Evolutionary conservation across 1,140 invertebrate genomes (phyloP).

Genomic region (Venturia canescens): DNA sequence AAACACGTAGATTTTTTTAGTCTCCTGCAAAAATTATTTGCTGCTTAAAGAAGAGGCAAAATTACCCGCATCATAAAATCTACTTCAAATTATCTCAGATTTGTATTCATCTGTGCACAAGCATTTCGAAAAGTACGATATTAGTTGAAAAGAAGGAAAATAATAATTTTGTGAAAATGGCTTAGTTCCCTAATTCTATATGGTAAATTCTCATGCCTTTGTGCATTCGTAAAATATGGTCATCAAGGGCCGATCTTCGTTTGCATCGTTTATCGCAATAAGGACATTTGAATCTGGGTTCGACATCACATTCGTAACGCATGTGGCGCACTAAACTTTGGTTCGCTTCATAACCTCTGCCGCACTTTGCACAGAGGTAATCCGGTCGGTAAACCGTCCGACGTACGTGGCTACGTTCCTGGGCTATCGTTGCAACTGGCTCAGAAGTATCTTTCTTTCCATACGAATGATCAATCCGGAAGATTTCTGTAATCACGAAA

Average conservation of each 20-base stretch:
- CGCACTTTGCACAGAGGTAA: slow-evolving; percentile 70
- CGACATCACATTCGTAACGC: slow-evolving; percentile 84
- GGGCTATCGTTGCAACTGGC: slow-evolving; percentile 43
- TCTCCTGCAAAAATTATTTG: too few relatives aligned
- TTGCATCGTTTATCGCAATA: slow-evolving; percentile 76
- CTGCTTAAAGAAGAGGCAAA: too few relatives aligned
- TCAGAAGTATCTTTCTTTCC: slow-evolving; percentile 47
- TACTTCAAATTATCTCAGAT: too few relatives aligned
- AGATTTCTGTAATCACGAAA: slow-evolving; percentile 61
- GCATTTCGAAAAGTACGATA: too few relatives aligned
- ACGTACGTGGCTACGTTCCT: not conserved
- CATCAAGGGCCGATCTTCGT: slow-evolving; percentile 73
- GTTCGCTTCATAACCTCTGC: slow-evolving; percentile 69
- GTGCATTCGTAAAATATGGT: slow-evolving; percentile 74
- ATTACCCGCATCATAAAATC: too few relatives aligned
- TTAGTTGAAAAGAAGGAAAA: too few relatives aligned
- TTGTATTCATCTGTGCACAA: too few relatives aligned
- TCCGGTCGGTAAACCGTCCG: slow-evolving; percentile 49
- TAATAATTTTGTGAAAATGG: too few relatives aligned
- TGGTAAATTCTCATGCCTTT: slow-evolving; percentile 72
- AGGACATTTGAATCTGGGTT: slow-evolving; percentile 82
- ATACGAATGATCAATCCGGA: slow-evolving; percentile 48
- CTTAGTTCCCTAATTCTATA: slow-evolving; percentile 63
- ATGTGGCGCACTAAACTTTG: slow-evolving; percentile 80
- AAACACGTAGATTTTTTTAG: too few relatives aligned